A percentile compares a stretch with the other conserved stretches of the same genome.
These are phyloP conservation scores for Rhombomys opimus DNA, from an alignment of 2,113 vertebrate genomes.

Conservation along the genomic window DNA sequence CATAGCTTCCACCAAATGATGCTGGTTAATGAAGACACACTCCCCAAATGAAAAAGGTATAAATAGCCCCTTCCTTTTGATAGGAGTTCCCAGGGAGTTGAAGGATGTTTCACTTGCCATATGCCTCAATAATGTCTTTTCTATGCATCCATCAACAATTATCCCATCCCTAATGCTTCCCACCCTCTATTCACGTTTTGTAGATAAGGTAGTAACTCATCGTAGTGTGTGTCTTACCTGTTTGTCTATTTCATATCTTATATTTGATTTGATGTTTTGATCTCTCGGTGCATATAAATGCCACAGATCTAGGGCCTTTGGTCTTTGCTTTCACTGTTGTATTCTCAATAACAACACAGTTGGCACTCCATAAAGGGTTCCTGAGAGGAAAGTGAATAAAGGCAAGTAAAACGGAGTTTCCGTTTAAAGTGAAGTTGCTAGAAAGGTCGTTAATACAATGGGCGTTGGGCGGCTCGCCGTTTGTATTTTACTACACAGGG, in stretches of 20 bases:
- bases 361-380: not conserved
- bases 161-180: not conserved
- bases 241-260: not conserved
- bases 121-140: not conserved
- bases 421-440: constrained; percentile 55
- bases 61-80: not conserved
- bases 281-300: not conserved
- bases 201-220: not conserved
- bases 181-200: not conserved
- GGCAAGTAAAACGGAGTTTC: not conserved
- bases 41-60: not conserved
- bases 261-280: not conserved
- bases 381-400: not conserved
- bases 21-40: not conserved
- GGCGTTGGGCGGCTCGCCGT: not conserved
- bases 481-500: not conserved
- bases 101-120: not conserved
- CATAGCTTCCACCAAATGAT: not conserved
- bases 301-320: not conserved
- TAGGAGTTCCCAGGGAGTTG: not conserved
- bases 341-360: not conserved
- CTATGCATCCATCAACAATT: not conserved
- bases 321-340: not conserved
- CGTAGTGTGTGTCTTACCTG: not conserved
- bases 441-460: constrained; percentile 27